A percentile compares a stretch with the other conserved stretches of the same genome.
These are phyloP conservation scores for Reinhardtius hippoglossoides DNA, from an alignment of 2,113 vertebrate genomes.

Conservation along the genomic window DNA sequence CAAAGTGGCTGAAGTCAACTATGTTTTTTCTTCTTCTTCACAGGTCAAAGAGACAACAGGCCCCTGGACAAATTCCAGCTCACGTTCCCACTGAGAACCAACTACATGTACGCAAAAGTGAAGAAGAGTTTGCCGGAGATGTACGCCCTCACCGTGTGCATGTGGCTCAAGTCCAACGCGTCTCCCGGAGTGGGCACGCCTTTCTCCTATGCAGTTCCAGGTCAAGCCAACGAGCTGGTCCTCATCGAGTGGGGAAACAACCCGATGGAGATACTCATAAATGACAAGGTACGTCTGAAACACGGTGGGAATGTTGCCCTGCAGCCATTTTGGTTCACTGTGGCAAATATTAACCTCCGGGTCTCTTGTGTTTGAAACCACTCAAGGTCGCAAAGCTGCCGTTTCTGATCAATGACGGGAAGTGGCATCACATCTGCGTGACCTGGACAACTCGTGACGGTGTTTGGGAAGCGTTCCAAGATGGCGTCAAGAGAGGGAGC, in stretches of 20 bases:
- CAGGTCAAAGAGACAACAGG: slow-evolving; percentile 94
- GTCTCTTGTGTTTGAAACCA: neutral
- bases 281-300: slow-evolving; percentile 88
- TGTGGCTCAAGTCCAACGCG: slow-evolving; percentile 97
- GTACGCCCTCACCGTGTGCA: slow-evolving; percentile 96
- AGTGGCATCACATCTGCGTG: slow-evolving; percentile 98
- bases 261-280: slow-evolving; percentile 98
- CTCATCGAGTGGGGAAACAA: slow-evolving; percentile 99
- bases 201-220: slow-evolving; percentile 95
- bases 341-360: neutral
- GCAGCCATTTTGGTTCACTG: neutral
- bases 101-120: slow-evolving; percentile 99
- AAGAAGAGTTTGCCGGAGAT: slow-evolving; percentile 97
- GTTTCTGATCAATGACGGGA: slow-evolving; percentile 94
- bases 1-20: neutral
- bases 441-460: slow-evolving; percentile 98
- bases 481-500: slow-evolving; percentile 90
- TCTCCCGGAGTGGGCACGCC: slow-evolving; percentile 97
- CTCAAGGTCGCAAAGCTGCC: slow-evolving; percentile 95
- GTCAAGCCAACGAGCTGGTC: slow-evolving; percentile 96
- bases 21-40: neutral
- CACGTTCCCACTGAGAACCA: slow-evolving; percentile 94
- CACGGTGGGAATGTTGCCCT: no score
- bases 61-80: slow-evolving; percentile 96
- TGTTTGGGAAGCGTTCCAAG: slow-evolving; percentile 98